Evolutionary conservation across 1,140 invertebrate species (phyloP), one percentile per base, ranked within the genome.

Genomic region (Carposina sasakii): DNA sequence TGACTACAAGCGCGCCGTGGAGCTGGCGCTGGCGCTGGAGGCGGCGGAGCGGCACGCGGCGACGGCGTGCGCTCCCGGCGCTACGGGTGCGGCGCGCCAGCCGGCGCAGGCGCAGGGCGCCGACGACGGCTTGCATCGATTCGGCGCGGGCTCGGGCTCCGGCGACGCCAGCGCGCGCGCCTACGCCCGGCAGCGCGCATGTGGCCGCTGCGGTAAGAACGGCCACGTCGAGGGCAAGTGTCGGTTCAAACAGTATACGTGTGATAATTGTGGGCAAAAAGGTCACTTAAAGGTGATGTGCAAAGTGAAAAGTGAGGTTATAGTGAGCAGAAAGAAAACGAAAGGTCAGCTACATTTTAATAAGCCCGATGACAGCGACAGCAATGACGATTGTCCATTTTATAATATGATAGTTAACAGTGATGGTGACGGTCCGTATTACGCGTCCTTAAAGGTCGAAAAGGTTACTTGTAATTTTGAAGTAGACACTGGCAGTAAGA

Each of bases 401-500:
- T 31, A 44, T 19, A 44, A 44, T 20, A 12, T 44, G 12, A 34
- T 5, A 20, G 43, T 30, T 4, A 17, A 17, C 10, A 21, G 24
- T 30, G 15, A 28, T 16, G 26, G 26, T 6, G 48, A 52, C 13
- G 40, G 22, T 4, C 42, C 41, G 1, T 45, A 52, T 45, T 52
- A 39, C 26, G 12, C 22, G 8, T 12, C 12, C n/a, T 33, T 45
- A 34, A 4, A 22, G 13, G n/a, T 39, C 5, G 24, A 48, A 10
- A 39, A 39, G 13, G 12, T 2, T 17, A 48, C 10, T 19, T 12
- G 17, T 28, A 28, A 12, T 4, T 60, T 55, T 45, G 37, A 55
- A 51, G 26, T 52, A 9, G 57, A 52, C 16, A 54, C 52, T 12
- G 57, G 53, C 2, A 55, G 53, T 37, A 55, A 52, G 46, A 48